Percentiles rank a stretch among this genome's conserved stretches.
phyloP scores from a whole-genome alignment of 2,888 invertebrate species.

The Litoditis marina region DNA sequence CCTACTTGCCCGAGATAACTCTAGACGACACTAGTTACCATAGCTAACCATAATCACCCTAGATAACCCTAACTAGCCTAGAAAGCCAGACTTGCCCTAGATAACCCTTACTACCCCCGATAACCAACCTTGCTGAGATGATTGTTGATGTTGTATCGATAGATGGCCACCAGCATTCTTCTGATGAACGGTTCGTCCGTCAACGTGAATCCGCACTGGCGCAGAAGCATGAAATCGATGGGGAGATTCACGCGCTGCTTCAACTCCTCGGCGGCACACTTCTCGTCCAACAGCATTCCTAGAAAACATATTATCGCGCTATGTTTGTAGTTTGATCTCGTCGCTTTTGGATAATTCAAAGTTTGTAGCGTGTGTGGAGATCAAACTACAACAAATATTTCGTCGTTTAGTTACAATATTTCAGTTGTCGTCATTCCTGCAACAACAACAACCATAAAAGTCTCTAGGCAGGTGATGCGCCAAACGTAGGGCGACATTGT shows the following conservation, averaged over 20 bases:
- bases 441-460: no score
- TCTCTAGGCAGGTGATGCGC: no score
- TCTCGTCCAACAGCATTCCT: constrained; percentile 47
- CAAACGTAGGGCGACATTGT: no score
- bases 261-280: constrained; percentile 32
- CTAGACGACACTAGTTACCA: no score
- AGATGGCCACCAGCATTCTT: constrained; percentile 47
- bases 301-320: constrained; percentile 8
- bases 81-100: no score
- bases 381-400: background rate
- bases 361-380: background rate
- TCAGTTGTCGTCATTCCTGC: no score
- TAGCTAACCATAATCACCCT: no score
- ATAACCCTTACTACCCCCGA: no score
- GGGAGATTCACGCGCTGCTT: constrained; percentile 35
- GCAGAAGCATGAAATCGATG: constrained; percentile 36
- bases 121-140: constrained; percentile 44
- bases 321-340: no score
- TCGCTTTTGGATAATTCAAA: background rate
- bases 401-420: no score
- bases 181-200: constrained; percentile 55
- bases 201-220: constrained; percentile 31
- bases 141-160: constrained; percentile 46
- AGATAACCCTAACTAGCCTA: no score
- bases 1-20: no score